A percentile compares a stretch with the other conserved stretches of the same genome.
These are phyloP conservation scores for Nemapogon koenigi DNA, from an alignment of 2,888 invertebrate species.

Conservation along the genomic window DNA sequence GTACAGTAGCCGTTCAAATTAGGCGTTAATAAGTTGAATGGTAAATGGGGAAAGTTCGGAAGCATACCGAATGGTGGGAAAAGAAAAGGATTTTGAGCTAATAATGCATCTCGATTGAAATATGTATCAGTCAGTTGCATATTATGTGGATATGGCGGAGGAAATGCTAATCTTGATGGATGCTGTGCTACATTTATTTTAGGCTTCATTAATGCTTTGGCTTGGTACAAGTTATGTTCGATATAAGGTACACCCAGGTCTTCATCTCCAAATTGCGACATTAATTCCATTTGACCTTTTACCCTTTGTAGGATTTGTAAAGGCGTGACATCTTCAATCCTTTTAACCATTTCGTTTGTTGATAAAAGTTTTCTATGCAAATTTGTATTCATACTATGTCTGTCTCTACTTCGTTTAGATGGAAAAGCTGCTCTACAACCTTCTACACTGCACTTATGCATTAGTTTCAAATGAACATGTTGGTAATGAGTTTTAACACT, in stretches of 20 bases:
- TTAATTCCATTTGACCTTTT: conserved; percentile 78
- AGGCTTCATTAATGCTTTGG: conserved; percentile 34
- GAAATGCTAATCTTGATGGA: no score
- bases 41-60: conserved; percentile 51
- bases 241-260: conserved; percentile 66
- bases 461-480: conserved; percentile 92
- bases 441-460: conserved; percentile 94
- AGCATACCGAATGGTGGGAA: conserved; percentile 57
- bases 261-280: conserved; percentile 79
- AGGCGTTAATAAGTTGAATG: conserved; percentile 51
- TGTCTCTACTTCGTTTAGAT: conserved; percentile 89
- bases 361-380: conserved; percentile 89
- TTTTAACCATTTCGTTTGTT: conserved; percentile 61
- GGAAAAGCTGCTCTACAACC: conserved; percentile 96
- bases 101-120: conserved; percentile 40
- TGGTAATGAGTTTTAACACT: conserved; percentile 95
- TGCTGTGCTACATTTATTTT: conserved; percentile 28
- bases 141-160: conserved; percentile 35
- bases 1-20: conserved; percentile 47
- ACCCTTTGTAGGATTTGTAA: conserved; percentile 62
- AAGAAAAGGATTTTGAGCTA: conserved; percentile 50
- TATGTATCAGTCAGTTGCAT: conserved; percentile 44
- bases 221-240: conserved; percentile 51
- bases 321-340: conserved; percentile 30
- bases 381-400: conserved; percentile 90